Evolutionary conservation across 2,888 invertebrate genomes (phyloP), one percentile per base, ranked within the genome.

Genomic region (Troides oblongomaculatus): DNA sequence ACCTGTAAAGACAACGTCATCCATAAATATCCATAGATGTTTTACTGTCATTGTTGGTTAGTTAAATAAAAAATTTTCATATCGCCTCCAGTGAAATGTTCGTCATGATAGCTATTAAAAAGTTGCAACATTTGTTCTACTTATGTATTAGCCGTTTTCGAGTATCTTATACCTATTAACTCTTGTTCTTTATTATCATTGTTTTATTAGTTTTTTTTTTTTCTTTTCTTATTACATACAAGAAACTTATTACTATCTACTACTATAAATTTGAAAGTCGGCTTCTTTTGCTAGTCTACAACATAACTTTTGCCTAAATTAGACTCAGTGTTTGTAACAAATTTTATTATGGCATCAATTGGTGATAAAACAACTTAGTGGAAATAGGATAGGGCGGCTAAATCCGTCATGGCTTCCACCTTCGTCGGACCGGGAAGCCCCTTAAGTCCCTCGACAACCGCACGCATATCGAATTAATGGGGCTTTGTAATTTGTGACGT

Each of bases 381-480:
- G 77, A 84, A 85, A 86, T 85, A 84, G 84, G 83, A 84, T 86
- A 82, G 77, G 72, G 72, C 71, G 63, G 72, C 75, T 76, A 83
- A 84, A 83, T 82, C 83, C 80, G 75, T 67, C 75, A 76, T 78
- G 84, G 86, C 84, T 84, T 85, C 74, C 77, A 85, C 78, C 84
- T 76, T 77, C 74, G 71, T 69, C 64, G 73, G 70, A 66, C 69
- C 80, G 75, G 82, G 87, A 88, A 89, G 85, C 87, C 87, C 65
- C 67, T 67, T 64, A 84, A 87, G 81, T 84, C 78, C 77, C 79
- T 81, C 79, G 73, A 77, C 74, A 77, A 78, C 77, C 76, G 73
- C 78, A 74, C 77, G 75, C 81, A 79, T 83, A 86, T 84, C 83
- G 82, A 82, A 85, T 86, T 86, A 87, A 84, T 82, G 77, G 70